Base-by-base conservation (phyloP, 2,888 invertebrate species). In the Dicyrtoma fusca region DNA sequence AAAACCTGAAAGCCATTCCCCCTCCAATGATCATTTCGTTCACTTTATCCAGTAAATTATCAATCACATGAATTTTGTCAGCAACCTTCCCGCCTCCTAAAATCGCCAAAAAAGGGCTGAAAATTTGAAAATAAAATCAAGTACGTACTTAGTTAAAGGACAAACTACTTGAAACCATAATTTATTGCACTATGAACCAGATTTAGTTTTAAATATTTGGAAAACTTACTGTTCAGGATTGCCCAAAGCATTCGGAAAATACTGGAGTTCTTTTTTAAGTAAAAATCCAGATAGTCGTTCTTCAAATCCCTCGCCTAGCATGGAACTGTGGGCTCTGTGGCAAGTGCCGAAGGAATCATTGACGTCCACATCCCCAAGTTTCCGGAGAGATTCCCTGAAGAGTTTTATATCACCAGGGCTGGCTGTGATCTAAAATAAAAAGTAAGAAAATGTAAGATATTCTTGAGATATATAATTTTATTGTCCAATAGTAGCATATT, bases 21-120 rank as follows among this genome's bases (percentile, higher is more conserved):
- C 99, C 99, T 44, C 96, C 97, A 83, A 99, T 97, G 81, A 99
- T 97, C 97, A 99, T 98, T 85, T 97, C 97, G 83, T 98, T 91
- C 0, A 99, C 98, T 86, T 97, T 97, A 83, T 97, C 97, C 81
- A 99, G 85, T 81, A 99, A 85, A 85, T 98, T 99, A 82, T 98
- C 96, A 83, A 99, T 99, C 68, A 99, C 86, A 82, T 92, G 92
- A 81, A 99, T 99, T 85, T 99, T 99, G 84, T 99, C 99, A 13
- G 97, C 95, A 0, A 99, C 98, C 85, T 99, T 99, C 51, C 99
- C 99, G 74, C 98, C 99, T 74, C 99, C 99, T 76, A 99, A 88
- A 82, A 99, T 99, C 1, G 99, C 99, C 79, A 99, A 87, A 87
- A 99, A 98, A 64, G 99, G 99, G 82, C 91, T 89, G 80, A 44